Percentiles rank a stretch among this genome's conserved stretches.
These are phyloP conservation scores for Cryptocephalus primarius DNA, from an alignment of 2,888 invertebrate species.

Conservation along the genomic window DNA sequence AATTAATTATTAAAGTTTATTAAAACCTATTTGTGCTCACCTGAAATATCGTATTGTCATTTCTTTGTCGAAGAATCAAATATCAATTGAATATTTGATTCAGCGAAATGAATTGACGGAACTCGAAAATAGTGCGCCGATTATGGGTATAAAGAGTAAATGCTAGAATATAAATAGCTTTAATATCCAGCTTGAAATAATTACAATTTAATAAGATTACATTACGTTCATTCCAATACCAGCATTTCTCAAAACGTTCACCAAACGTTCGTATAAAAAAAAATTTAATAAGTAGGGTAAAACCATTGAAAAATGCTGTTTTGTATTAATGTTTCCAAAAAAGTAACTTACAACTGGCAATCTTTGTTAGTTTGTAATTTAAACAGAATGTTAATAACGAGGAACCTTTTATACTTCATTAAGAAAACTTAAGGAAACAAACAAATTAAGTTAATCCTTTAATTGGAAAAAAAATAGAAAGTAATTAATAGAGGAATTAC, in stretches of 20 bases:
- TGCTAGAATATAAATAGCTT: not conserved
- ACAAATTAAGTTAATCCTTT: too few species aligned
- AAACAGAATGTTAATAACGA: conserved; percentile 2
- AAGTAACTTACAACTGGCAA: conserved; percentile 1
- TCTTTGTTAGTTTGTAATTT: conserved; percentile 6
- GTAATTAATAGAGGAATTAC: conserved; percentile 8
- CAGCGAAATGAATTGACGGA: too few species aligned
- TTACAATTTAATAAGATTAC: not conserved
- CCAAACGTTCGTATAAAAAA: too few species aligned
- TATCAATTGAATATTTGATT: too few species aligned
- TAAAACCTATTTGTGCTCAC: not conserved
- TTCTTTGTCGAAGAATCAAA: too few species aligned
- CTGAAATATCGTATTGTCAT: too few species aligned
- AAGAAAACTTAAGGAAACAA: too few species aligned
- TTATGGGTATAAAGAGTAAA: too few species aligned
- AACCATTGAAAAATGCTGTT: not conserved
- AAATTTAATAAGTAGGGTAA: not conserved
- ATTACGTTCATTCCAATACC: not conserved
- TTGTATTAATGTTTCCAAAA: not conserved
- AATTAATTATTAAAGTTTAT: not conserved
- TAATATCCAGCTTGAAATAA: not conserved
- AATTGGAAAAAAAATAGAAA: not conserved
- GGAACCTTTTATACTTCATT: not conserved
- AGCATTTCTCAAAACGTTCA: not conserved
- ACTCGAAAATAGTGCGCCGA: too few species aligned